A percentile compares a stretch with the other conserved stretches of the same genome.
phyloP scores from a whole-genome alignment of 2,113 vertebrate species.

The Brachyistius frenatus region DNA sequence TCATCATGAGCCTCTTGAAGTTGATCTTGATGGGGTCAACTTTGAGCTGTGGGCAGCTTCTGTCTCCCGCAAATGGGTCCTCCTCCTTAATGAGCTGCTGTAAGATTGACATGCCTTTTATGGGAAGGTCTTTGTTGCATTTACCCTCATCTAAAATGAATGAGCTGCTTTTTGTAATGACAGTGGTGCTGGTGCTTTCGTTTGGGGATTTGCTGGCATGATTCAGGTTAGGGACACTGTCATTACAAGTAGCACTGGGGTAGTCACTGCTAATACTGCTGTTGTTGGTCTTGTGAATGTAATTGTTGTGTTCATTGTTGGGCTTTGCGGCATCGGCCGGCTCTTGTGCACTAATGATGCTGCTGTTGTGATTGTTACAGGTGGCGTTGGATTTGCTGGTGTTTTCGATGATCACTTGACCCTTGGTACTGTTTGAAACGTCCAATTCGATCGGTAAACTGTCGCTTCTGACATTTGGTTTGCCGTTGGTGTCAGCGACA shows the following conservation, averaged over 20 bases:
- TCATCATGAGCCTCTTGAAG: slow-evolving; percentile 91
- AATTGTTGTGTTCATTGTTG: slow-evolving; percentile 47
- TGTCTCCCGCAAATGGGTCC: slow-evolving; percentile 76
- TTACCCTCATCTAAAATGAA: slow-evolving; percentile 77
- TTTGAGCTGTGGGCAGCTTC: slow-evolving; percentile 82
- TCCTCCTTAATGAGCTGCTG: slow-evolving; percentile 82
- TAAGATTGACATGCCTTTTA: slow-evolving; percentile 80
- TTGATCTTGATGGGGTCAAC: slow-evolving; percentile 94
- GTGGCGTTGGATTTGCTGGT: slow-evolving; percentile 79
- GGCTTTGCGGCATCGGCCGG: slow-evolving; percentile 25
- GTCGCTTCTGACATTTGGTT: slow-evolving; percentile 58
- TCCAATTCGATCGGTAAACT: slow-evolving; percentile 46
- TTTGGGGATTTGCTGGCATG: slow-evolving; percentile 78
- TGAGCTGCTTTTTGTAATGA: slow-evolving; percentile 73
- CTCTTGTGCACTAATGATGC: slow-evolving; percentile 54
- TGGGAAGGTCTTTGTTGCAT: slow-evolving; percentile 78
- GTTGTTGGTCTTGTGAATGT: slow-evolving; percentile 61
- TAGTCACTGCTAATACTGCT: slow-evolving; percentile 68
- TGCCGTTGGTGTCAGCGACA: slow-evolving; percentile 59
- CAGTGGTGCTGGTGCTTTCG: slow-evolving; percentile 81
- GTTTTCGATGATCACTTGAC: slow-evolving; percentile 69
- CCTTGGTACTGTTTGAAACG: slow-evolving; percentile 64
- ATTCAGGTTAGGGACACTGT: slow-evolving; percentile 71
- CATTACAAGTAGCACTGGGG: slow-evolving; percentile 58
- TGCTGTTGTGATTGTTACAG: slow-evolving; percentile 71